Base-by-base conservation (phyloP, 53 echinoderm and acorn worm species). In the Paracentrotus lividus region DNA sequence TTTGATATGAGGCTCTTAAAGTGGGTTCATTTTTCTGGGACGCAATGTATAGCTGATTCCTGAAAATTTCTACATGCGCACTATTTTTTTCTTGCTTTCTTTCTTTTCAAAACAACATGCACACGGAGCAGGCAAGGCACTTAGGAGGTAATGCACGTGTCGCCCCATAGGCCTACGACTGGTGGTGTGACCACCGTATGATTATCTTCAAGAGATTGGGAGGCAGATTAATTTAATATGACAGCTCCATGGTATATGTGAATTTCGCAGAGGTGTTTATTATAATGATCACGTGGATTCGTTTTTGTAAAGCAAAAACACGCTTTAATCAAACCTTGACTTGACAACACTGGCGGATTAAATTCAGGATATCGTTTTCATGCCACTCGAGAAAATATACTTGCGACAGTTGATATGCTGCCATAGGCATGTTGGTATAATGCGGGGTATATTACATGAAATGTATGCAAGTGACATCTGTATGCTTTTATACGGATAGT, bases 221-320 rank as follows among this genome's bases (percentile, higher is more conserved):
- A 69, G 2, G 34, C 69, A 36, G 69, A 38, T 69, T 18, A 31
- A 38, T 36, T n/a, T 1, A 31, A 13, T 69, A 36, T 31, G 69
- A 69, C 15, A 69, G 38, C 38, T 36, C 38, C 18, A 38, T 69
- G 31, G 34, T 8, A 69, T 14, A 69, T 69, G n/a, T n/a, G 1
- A 69, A 3, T 34, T 18, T 34, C 34, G 13, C 36, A 69, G 69
- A 36, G 69, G 16, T 69, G 69, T 69, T 66, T 69, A 38, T 69
- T 12, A 3, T 69, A 69, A 69, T n/a, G 69, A 20, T 38, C 69
- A 69, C 69, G 69, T 69, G 69, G n/a, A n/a, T n/a, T n/a, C n/a
- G n/a, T n/a, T n/a, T n/a, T n/a, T n/a, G n/a, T n/a, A n/a, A n/a
- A n/a, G n/a, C 18, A 57, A 57, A 55, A 20, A 57, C 20, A 57